These are phyloP conservation scores for Drosophila mojavensis DNA, from an alignment of 1,140 invertebrate species.

Conservation along the genomic window DNA sequence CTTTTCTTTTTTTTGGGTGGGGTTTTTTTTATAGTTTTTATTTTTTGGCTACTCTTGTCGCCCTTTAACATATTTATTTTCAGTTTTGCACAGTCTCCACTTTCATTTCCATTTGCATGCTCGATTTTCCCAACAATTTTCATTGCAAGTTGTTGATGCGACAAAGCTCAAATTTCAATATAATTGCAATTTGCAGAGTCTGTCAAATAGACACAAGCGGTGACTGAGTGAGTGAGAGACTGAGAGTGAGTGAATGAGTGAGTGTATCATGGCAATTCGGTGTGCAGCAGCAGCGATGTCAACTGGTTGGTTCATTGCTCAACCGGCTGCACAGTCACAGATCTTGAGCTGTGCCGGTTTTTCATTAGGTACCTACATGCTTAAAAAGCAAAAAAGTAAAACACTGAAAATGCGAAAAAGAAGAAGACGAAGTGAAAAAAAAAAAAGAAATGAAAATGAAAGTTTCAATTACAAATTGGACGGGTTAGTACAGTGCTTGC, in stretches of 20 bases:
- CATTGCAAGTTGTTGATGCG: slow-evolving; percentile 28
- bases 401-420: slow-evolving; percentile 7
- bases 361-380: slow-evolving; percentile 30
- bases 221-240: no score
- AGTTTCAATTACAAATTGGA: slow-evolving; percentile 75
- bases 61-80: no score
- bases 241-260: background rate
- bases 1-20: background rate
- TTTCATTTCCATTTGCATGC: slow-evolving; percentile 10
- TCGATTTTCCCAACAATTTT: slow-evolving; percentile 1
- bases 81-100: background rate
- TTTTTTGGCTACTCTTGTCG: no score
- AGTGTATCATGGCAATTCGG: background rate
- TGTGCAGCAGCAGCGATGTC: slow-evolving; percentile 11
- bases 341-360: slow-evolving; percentile 32
- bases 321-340: slow-evolving; percentile 19
- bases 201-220: background rate
- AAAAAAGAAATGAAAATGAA: slow-evolving; percentile 70
- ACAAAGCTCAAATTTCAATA: slow-evolving; percentile 35
- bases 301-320: slow-evolving; percentile 10
- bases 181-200: slow-evolving; percentile 53
- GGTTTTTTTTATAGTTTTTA: no score
- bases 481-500: slow-evolving; percentile 30
- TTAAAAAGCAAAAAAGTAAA: slow-evolving; percentile 42
- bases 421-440: background rate